Evolutionary conservation across 37 sponge, comb jelly and placozoan genomes (phyloP), one percentile per base, ranked within the genome.

Genomic region (Oopsacas minuta): DNA sequence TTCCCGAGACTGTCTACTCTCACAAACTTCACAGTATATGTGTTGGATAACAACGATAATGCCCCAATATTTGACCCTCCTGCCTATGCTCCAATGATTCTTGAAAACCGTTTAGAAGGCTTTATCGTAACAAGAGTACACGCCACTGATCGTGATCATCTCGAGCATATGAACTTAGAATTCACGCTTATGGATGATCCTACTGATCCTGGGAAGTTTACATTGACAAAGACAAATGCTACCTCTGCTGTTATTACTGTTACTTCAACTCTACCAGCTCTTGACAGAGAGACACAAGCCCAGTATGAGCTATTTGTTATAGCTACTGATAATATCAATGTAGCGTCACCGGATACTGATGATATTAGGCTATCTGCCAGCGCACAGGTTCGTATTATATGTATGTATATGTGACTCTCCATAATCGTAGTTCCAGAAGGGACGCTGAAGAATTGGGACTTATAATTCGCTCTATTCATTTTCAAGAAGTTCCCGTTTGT

Each of bases 121-220:
- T 34, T 83, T 0, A 0, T 49, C 0, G 82, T 91, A 0, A 53
- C 61, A n/a, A 39, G 22, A 0, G 37, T 89, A 7, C 36, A 38
- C 34, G 92, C 92, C 1, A 83, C 82, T 37, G 89, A 89, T 38
- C 35, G 15, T 23, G 92, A 89, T 42, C 39, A 22, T 37, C 84
- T 3, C 30, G 75, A 61, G 28, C 75, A 61, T 34, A 61, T 61
- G 75, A 61, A 61, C 75, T 12, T 61, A 3, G 75, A 3, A 25
- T 61, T 61, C 75, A 25, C 75, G 5, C 75, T 61, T n/a, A 61
- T 12, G 28, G 75, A 61, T 34, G 75, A 61, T 34, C 75, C 75
- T 20, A 20, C 1, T 3, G 75, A 61, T n/a, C 75, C 75, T 5
- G 75, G 75, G 5, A 7, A 20, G 7, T 61, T 61, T 34, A n/a